phyloP scores from a whole-genome alignment of 2,888 invertebrate genomes.

The Luperina nickerlii region DNA sequence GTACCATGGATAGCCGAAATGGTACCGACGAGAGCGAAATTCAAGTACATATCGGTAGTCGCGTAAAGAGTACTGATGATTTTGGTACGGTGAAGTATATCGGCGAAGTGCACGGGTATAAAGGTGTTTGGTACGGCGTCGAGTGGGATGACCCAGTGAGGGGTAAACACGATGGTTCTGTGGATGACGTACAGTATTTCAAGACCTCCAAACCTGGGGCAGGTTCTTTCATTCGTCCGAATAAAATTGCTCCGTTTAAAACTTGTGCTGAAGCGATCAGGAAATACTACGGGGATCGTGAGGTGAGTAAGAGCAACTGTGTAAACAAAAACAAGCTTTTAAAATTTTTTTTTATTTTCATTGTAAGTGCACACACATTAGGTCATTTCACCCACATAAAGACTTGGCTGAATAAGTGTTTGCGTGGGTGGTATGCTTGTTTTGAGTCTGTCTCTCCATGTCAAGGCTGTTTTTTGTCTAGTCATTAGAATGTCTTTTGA shows the following conservation, averaged over 20 bases:
- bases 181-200: slow-evolving; percentile 96
- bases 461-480: slow-evolving; percentile 58
- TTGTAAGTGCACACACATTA: slow-evolving; percentile 51
- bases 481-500: slow-evolving; percentile 3
- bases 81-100: slow-evolving; percentile 92
- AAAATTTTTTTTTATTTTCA: slow-evolving; percentile 13
- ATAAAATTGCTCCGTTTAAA: slow-evolving; percentile 93
- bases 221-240: slow-evolving; percentile 96
- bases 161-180: slow-evolving; percentile 97
- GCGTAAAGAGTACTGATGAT: slow-evolving; percentile 84
- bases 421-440: slow-evolving; percentile 60
- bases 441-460: slow-evolving; percentile 41
- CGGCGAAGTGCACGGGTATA: slow-evolving; percentile 93
- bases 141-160: slow-evolving; percentile 98
- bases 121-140: slow-evolving; percentile 97
- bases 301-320: slow-evolving; percentile 76
- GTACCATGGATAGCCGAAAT: slow-evolving; percentile 88
- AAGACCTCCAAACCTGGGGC: slow-evolving; percentile 93
- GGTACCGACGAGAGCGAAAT: slow-evolving; percentile 85
- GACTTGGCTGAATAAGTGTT: slow-evolving; percentile 52
- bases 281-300: slow-evolving; percentile 86
- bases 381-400: slow-evolving; percentile 69
- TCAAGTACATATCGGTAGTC: slow-evolving; percentile 87
- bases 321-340: slow-evolving; percentile 32
- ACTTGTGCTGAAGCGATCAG: slow-evolving; percentile 94